Evolutionary conservation across 2,797 vertebrate genomes (phyloP).

Genomic region (Siniperca undulata): DNA sequence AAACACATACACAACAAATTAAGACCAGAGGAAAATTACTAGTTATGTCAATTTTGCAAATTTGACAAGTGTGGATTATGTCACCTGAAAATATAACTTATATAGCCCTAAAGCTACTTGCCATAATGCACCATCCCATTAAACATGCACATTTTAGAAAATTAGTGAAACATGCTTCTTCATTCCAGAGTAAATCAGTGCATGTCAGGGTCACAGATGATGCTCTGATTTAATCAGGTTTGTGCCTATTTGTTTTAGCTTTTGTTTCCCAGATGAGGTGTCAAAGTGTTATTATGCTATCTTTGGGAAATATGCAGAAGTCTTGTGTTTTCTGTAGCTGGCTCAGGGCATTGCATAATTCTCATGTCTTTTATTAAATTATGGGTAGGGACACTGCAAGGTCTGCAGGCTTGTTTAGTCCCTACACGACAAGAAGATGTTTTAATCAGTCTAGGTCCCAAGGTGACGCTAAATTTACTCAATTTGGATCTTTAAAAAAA

Average conservation of each 20-base stretch:
- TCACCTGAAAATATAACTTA: neutral
- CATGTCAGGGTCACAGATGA: conserved; percentile 19
- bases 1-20: neutral
- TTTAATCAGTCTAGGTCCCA: conserved; percentile 67
- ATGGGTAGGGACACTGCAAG: conserved; percentile 47
- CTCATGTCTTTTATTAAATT: conserved; percentile 60
- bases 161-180: neutral
- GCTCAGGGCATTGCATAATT: conserved; percentile 50
- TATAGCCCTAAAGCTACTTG: neutral
- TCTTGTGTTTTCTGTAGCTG: conserved; percentile 51
- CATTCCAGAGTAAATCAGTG: conserved; percentile 32
- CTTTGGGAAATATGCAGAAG: conserved; percentile 56
- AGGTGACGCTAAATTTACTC: conserved; percentile 65
- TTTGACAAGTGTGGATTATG: neutral
- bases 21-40: neutral
- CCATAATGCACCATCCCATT: neutral
- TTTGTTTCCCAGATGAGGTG: conserved; percentile 42
- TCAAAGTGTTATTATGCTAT: conserved; percentile 55
- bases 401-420: conserved; percentile 60
- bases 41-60: conserved; percentile 14
- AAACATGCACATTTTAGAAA: conserved; percentile 28
- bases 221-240: conserved; percentile 50
- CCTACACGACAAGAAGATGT: conserved; percentile 57
- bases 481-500: conserved; percentile 37
- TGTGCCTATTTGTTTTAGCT: conserved; percentile 49